A percentile compares a stretch with the other conserved stretches of the same genome.
Evolutionary conservation across 2,797 vertebrate species (phyloP).

Genomic region (Pseudochirops cupreus): DNA sequence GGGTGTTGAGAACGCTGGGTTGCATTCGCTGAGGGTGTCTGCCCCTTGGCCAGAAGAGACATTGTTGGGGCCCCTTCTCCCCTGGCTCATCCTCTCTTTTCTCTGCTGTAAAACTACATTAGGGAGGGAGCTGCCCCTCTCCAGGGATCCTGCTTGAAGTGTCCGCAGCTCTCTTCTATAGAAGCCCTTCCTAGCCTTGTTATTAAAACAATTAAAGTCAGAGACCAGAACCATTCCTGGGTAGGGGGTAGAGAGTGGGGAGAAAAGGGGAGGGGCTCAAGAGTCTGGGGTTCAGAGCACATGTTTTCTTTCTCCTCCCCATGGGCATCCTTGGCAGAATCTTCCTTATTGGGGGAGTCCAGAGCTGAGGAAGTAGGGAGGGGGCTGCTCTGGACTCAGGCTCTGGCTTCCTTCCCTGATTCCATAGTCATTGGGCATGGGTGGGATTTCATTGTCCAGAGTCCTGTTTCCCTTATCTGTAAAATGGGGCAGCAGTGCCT

Average conservation of each 20-base stretch:
- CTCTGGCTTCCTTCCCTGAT: neutral
- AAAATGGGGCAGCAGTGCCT: neutral
- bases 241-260: too few relatives aligned
- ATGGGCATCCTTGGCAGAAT: neutral
- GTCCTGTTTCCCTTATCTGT: neutral
- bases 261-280: neutral
- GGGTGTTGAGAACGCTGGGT: too few relatives aligned
- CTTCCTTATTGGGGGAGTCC: neutral
- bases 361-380: neutral
- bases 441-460: neutral
- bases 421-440: neutral
- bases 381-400: neutral
- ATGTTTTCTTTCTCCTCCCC: neutral
- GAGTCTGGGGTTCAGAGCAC: neutral
- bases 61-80: neutral
- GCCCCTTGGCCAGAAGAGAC: neutral
- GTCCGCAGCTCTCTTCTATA: neutral
- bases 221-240: neutral
- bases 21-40: neutral
- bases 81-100: neutral
- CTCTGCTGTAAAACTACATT: neutral
- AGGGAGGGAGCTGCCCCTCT: neutral
- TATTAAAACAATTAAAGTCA: neutral
- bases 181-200: neutral
- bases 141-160: neutral